A percentile compares a stretch with the other conserved stretches of the same genome.
phyloP scores from a whole-genome alignment of 2,888 invertebrate species.

The Rhagium mordax region DNA sequence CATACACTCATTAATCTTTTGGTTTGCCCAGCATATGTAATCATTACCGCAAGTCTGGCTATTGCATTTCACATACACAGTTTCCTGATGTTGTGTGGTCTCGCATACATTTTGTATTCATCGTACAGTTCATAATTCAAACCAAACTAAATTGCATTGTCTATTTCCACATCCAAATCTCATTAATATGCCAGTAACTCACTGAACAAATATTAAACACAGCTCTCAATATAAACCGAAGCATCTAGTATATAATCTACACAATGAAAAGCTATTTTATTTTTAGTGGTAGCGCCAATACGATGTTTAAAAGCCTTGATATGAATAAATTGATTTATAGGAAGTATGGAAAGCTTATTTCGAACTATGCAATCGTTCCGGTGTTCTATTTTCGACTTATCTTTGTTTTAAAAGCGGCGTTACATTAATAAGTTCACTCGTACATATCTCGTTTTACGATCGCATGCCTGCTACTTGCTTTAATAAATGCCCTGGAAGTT shows the following conservation, averaged over 20 bases:
- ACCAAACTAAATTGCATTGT: not conserved
- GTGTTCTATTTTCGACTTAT: slow-evolving; percentile 34
- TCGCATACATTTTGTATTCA: not conserved
- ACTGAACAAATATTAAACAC: slow-evolving; percentile 8
- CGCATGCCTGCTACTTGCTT: not conserved
- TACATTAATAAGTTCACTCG: slow-evolving; percentile 12
- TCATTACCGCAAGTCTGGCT: not conserved
- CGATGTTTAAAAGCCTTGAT: slow-evolving; percentile 22
- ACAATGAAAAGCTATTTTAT: slow-evolving; percentile 21
- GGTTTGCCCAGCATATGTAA: not conserved
- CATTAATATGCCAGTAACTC: not conserved
- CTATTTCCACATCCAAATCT: not conserved
- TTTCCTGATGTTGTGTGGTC: slow-evolving; percentile 2
- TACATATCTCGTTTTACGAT: slow-evolving; percentile 10
- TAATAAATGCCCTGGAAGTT: too few relatives aligned
- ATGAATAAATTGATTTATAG: slow-evolving; percentile 19
- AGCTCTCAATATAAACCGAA: slow-evolving; percentile 1
- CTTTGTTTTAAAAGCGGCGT: slow-evolving; percentile 6
- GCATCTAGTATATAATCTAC: slow-evolving; percentile 15
- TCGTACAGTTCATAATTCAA: slow-evolving; percentile 6
- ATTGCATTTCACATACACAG: not conserved
- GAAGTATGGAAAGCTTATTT: slow-evolving; percentile 9
- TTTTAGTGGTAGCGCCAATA: slow-evolving; percentile 9
- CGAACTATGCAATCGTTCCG: slow-evolving; percentile 20
- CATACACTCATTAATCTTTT: not conserved